phyloP scores from a whole-genome alignment of 2,113 vertebrate genomes.

The Natator depressus region DNA sequence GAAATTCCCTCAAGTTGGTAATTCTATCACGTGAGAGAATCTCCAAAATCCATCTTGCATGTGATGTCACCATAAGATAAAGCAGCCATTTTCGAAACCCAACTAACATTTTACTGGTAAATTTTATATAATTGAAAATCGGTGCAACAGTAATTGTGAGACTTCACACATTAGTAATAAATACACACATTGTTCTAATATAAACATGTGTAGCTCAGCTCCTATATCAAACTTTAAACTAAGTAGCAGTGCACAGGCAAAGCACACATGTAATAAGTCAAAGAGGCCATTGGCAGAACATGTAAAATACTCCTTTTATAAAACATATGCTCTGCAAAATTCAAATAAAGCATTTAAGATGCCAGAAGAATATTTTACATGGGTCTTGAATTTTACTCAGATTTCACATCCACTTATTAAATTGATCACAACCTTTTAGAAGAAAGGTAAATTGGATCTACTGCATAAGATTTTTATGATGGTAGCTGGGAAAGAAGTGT shows the following conservation, averaged over 20 bases:
- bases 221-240: not conserved
- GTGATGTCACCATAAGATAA: not conserved
- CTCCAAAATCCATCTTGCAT: not conserved
- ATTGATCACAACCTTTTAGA: too few species aligned
- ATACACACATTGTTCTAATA: not conserved
- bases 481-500: too few species aligned
- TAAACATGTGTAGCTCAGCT: not conserved
- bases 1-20: not conserved
- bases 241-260: not conserved
- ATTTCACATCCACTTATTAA: too few species aligned
- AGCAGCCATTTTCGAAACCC: not conserved
- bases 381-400: too few species aligned
- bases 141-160: not conserved
- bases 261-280: too few species aligned
- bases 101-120: not conserved
- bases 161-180: not conserved
- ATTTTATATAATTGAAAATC: not conserved
- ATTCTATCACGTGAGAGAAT: not conserved
- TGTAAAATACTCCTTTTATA: too few species aligned
- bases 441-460: too few species aligned
- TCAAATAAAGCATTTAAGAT: too few species aligned
- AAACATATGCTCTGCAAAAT: too few species aligned
- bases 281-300: too few species aligned
- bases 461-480: too few species aligned
- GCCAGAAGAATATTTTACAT: too few species aligned